Conservation (phyloP, 2,888 invertebrate genomes). For the Balanococcus diminutus region DNA sequence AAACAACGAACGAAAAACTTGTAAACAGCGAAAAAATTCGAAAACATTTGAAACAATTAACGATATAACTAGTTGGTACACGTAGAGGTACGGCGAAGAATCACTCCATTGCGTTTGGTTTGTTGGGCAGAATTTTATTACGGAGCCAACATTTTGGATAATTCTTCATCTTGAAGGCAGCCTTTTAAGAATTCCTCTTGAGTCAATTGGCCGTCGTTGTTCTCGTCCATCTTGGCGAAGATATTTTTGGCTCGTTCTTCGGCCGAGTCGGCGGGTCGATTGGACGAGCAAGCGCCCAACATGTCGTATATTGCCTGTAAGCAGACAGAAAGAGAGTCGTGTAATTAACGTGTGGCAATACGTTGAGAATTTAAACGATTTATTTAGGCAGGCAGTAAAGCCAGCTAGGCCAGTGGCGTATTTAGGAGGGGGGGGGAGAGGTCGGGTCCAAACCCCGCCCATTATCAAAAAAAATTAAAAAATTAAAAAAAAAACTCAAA, state of each 20-base stretch:
- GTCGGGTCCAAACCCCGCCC: no score
- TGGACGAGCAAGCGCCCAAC: conserved; percentile 96
- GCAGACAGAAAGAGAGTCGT: conserved; percentile 7
- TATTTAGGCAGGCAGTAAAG: neutral
- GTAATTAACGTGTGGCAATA: neutral
- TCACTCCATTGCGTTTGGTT: neutral
- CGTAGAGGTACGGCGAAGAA: conserved; percentile 31
- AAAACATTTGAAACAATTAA: conserved; percentile 36
- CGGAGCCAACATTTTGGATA: conserved; percentile 93
- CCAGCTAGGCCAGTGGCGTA: no score
- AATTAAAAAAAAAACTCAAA: no score
- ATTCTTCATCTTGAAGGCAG: conserved; percentile 94
- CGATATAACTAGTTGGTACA: conserved; percentile 45
- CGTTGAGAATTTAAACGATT: neutral
- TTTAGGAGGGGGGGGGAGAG: no score
- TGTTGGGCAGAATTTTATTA: conserved; percentile 63
- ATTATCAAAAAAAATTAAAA: no score
- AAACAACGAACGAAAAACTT: conserved; percentile 27
- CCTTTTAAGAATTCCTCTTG: conserved; percentile 98
- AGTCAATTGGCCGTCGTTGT: conserved; percentile 97
- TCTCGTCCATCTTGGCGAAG: conserved; percentile 99
- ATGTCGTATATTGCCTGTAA: conserved; percentile 98
- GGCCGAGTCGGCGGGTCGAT: conserved; percentile 92
- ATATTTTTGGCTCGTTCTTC: conserved; percentile 98
- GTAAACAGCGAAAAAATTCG: conserved; percentile 22